Conservation (phyloP, 1,140 invertebrate genomes). For the Ctenoplectra terminalis region DNA sequence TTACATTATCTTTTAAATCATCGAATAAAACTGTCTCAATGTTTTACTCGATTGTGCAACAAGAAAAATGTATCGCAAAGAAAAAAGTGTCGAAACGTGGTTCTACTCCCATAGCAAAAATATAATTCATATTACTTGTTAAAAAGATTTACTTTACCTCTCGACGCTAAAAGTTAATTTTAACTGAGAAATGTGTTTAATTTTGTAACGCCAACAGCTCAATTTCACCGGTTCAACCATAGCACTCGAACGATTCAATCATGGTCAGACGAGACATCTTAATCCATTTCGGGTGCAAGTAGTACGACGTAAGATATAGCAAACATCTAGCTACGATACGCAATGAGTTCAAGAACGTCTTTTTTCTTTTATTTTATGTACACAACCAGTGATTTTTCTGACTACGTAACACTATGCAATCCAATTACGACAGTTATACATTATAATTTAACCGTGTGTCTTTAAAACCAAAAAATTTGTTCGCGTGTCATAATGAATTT, state of each 20-base stretch:
- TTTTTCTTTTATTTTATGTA: neutral
- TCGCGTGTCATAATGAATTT: neutral
- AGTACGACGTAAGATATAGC: neutral
- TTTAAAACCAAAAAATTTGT: neutral
- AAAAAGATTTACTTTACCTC: neutral
- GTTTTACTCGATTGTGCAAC: neutral
- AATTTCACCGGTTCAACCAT: slow-evolving; percentile 11
- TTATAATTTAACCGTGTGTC: no score
- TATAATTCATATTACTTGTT: neutral
- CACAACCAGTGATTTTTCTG: neutral
- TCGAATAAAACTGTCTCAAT: neutral
- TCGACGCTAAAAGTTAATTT: neutral
- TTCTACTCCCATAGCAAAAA: neutral
- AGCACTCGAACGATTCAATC: neutral
- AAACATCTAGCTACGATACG: neutral
- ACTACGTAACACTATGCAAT: neutral
- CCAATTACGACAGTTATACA: no score
- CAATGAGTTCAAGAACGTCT: neutral
- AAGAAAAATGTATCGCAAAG: neutral
- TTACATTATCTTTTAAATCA: neutral
- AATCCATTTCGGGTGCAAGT: neutral
- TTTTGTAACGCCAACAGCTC: neutral
- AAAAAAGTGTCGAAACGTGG: neutral
- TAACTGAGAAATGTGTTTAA: neutral
- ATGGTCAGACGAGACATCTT: neutral